A percentile compares a stretch with the other conserved stretches of the same genome.
phyloP scores from a whole-genome alignment of 2,113 vertebrate genomes.

The Amblyopsis rosae region DNA sequence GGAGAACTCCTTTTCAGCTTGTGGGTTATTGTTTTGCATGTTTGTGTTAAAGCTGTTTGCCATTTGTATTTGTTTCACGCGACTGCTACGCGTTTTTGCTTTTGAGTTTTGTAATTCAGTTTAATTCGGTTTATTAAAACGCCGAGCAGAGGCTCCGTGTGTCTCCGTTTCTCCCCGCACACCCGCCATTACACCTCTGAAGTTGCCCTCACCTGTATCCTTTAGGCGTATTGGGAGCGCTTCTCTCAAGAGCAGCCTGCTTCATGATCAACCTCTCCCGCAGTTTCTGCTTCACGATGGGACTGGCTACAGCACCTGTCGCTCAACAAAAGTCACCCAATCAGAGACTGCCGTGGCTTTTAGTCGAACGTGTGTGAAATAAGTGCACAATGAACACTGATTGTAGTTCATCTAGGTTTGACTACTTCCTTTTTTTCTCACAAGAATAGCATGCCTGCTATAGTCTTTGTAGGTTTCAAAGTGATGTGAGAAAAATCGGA shows the following conservation, averaged over 20 bases:
- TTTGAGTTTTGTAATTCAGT: no score
- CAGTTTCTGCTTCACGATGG: conserved; percentile 89
- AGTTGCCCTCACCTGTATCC: no score
- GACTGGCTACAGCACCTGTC: conserved; percentile 90
- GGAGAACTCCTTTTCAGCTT: conserved; percentile 77
- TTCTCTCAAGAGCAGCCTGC: conserved; percentile 83
- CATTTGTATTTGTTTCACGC: no score
- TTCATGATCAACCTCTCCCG: conserved; percentile 86
- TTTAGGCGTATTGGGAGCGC: conserved; percentile 51
- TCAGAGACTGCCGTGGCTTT: conserved; percentile 3
- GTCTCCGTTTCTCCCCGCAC: no score
- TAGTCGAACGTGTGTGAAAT: not conserved
- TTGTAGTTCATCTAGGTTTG: no score
- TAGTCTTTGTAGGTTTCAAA: not conserved
- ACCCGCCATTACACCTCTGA: no score
- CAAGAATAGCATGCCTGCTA: not conserved
- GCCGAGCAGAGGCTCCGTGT: no score
- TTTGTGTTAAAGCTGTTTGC: no score
- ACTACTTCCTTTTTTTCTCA: not conserved
- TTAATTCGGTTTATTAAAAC: no score
- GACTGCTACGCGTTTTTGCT: no score
- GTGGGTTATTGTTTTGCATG: no score
- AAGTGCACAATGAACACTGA: not conserved
- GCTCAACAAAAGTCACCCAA: conserved; percentile 23
- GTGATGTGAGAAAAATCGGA: not conserved